Evolutionary conservation across 2,113 vertebrate species (phyloP), one percentile per base, ranked within the genome.

Genomic region (Riparia riparia): DNA sequence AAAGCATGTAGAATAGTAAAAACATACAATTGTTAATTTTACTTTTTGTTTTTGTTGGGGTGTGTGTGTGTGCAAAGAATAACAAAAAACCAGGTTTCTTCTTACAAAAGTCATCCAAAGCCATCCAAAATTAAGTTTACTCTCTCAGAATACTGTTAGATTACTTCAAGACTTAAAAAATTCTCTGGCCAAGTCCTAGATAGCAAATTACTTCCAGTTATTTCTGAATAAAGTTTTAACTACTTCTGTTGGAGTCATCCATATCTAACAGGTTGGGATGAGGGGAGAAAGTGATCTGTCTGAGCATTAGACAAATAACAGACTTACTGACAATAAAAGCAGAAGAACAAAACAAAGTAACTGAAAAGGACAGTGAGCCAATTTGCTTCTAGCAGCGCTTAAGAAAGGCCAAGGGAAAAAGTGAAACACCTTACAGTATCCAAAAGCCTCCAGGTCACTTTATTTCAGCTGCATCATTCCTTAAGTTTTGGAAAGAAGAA

Each of bases 161-260:
- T 90, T 96, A 95, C 82, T 95, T 87, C 47, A 12, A 94, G 83
- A 56, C 82, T 96, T 94, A 95, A 97, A 97, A 95, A 95, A 95
- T 95, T 91, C 86, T 97, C 80, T 94, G 78, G 65, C 70, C 69
- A 87, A 68, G 21, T 79, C 19, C 28, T 82, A 57, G 51, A 57
- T 71, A 70, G 70, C 42, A 97, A 92, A 97, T 93, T 79, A 92
- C 77, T 96, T 97, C 93, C 93, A 96, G 42, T 85, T 84, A 95
- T 89, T 97, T 96, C 70, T 95, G 84, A 94, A 93, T 78, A 93
- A 97, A 96, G 47, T 90, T 89, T 78, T 71, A 92, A 77, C 41
- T 74, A 93, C 71, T 66, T 95, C 81, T 88, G 25, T 84, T 79
- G 71, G 31, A 96, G 73, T 93, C 28, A 93, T 81, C 95, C 80